Evolutionary conservation across 2,797 vertebrate species (phyloP).

Genomic region (Myotis planiceps): DNA sequence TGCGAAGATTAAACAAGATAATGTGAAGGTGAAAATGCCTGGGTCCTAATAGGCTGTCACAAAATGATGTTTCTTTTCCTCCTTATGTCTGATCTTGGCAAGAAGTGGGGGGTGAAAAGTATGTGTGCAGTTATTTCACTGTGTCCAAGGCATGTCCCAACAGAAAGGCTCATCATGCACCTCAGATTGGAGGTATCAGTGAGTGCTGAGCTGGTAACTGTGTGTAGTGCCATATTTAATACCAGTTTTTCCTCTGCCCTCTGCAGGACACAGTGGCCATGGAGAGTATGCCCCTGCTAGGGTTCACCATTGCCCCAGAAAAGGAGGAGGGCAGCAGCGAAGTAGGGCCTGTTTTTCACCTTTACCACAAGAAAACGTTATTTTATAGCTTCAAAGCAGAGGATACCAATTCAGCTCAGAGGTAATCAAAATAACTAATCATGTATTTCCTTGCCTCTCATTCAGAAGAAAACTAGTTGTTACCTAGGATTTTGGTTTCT

Average conservation of each 20-base stretch:
- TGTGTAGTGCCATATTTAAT: not conserved
- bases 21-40: not conserved
- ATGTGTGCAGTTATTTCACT: not conserved
- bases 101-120: not conserved
- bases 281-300: conserved; percentile 96
- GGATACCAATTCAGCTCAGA: conserved; percentile 93
- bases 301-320: conserved; percentile 94
- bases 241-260: conserved; percentile 27
- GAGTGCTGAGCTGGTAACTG: not conserved
- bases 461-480: not conserved
- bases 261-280: conserved; percentile 94
- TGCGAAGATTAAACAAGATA: not conserved
- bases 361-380: conserved; percentile 97
- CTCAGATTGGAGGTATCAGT: not conserved
- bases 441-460: not conserved
- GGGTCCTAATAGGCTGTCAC: not conserved
- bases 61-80: not conserved
- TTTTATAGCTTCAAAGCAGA: conserved; percentile 97
- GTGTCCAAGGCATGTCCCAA: not conserved
- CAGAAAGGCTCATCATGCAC: not conserved
- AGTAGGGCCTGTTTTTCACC: conserved; percentile 92
- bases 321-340: conserved; percentile 88
- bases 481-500: not conserved
- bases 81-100: not conserved
- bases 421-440: conserved; percentile 85